Base-by-base conservation (phyloP, 2,888 invertebrate genomes). In the Dyspetes luteomarginatus region DNA sequence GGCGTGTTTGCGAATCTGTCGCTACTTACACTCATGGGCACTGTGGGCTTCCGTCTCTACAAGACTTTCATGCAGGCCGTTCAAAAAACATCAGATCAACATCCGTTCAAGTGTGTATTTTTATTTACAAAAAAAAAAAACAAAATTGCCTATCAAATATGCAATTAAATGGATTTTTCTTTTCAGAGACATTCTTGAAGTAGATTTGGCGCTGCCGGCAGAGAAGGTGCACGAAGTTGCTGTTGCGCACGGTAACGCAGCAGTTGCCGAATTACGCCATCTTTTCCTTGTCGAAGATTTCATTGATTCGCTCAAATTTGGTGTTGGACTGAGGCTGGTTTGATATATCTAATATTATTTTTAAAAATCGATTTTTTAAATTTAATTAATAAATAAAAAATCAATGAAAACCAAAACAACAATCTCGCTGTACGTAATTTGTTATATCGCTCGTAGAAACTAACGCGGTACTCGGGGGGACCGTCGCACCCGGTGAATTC, bases 241-340 rank as follows among this genome's bases (percentile, higher is more conserved):
- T 80, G 96, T 98, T 78, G 96, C 96, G 86, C 98, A 98, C 92
- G 93, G 97, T 87, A 98, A 98, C 93, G 96, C 96, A 48, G 95
- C 95, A 81, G 93, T 96, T 84, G 93, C 94, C 82, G 97, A 98
- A 92, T 94, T 99, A 89, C 96, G 99, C 92, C 95, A 98, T 92
- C 94, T 99, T 89, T 98, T 99, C 94, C 95, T 99, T 89, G 98
- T 99, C 88, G 99, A 99, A 92, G 98, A 99, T 93, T 94, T 99
- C 90, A 96, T 99, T 88, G 99, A 99, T 93, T 97, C 97, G 85
- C 94, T 97, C 90, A 97, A 99, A 95, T 99, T 99, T 93, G 98
- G 97, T 88, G 95, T 98, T 87, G 94, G 98, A 90, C 94, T 99
- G 92, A 99, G 98, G 98, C n/a, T n/a, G n/a, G n/a, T n/a, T n/a